Percentiles rank a stretch among this genome's conserved stretches.
phyloP scores from a whole-genome alignment of 1,140 invertebrate species.

The Brachystomella parvula region DNA sequence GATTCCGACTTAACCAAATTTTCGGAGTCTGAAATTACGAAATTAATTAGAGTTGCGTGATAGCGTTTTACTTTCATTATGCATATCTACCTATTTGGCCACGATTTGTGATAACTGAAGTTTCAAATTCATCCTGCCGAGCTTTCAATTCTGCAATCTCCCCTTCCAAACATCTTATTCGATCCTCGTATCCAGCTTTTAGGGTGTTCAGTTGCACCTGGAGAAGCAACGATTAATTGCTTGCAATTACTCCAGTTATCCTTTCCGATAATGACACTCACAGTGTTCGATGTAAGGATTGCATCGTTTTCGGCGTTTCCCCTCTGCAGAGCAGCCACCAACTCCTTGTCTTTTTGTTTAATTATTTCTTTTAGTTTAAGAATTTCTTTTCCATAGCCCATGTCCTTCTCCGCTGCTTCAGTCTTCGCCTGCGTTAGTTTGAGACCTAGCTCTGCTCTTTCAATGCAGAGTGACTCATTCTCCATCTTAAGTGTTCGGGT shows the following conservation, averaged over 20 bases:
- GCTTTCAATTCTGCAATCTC: conserved; percentile 16
- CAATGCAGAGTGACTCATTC: conserved; percentile 34
- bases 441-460: conserved; percentile 29
- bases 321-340: conserved; percentile 13
- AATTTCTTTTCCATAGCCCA: conserved; percentile 24
- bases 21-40: background rate
- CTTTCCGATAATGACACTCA: background rate
- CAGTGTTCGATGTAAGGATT: conserved; percentile 16
- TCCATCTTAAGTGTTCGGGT: conserved; percentile 30
- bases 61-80: background rate
- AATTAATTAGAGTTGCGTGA: no score
- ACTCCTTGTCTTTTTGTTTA: conserved; percentile 19
- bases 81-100: background rate
- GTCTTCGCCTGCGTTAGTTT: conserved; percentile 31
- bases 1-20: background rate
- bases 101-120: background rate
- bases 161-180: conserved; percentile 21
- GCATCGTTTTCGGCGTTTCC: conserved; percentile 19
- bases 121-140: background rate
- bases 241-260: background rate
- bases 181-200: conserved; percentile 19
- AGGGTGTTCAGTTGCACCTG: conserved; percentile 22
- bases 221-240: background rate
- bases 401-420: conserved; percentile 28
- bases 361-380: conserved; percentile 25